Percentiles rank a stretch among this genome's conserved stretches.
phyloP scores from a whole-genome alignment of 1,140 invertebrate genomes.

The Oryctes rhinoceros region DNA sequence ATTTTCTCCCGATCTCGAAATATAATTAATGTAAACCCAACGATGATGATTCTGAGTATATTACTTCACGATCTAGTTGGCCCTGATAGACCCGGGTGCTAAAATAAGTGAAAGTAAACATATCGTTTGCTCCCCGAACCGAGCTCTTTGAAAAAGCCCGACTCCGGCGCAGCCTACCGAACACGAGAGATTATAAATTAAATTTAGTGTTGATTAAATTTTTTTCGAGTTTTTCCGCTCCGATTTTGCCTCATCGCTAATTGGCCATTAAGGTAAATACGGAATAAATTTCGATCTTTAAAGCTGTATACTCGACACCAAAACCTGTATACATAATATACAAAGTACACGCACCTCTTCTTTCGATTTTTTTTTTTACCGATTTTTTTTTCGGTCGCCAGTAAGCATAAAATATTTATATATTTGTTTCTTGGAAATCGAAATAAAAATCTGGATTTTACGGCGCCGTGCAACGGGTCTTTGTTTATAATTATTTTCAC shows the following conservation, averaged over 20 bases:
- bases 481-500: conserved; percentile 8
- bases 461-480: not conserved
- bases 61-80: too few relatives aligned
- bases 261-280: not conserved
- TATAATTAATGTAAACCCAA: too few relatives aligned
- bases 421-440: not conserved
- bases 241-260: not conserved
- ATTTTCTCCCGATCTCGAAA: too few relatives aligned
- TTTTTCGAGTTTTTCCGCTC: not conserved
- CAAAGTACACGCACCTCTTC: too few relatives aligned
- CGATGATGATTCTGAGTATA: too few relatives aligned
- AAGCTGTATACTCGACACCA: not conserved
- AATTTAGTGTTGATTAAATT: not conserved
- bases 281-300: not conserved
- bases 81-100: too few relatives aligned
- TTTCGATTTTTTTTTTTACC: too few relatives aligned
- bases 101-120: not conserved
- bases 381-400: not conserved
- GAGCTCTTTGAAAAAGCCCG: not conserved
- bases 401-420: conserved; percentile 1
- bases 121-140: not conserved
- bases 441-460: conserved; percentile 1
- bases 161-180: not conserved
- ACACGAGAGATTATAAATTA: not conserved
- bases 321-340: too few relatives aligned